These are phyloP conservation scores for Heterohyrax brucei DNA, from an alignment of 2,797 vertebrate species.

Conservation along the genomic window DNA sequence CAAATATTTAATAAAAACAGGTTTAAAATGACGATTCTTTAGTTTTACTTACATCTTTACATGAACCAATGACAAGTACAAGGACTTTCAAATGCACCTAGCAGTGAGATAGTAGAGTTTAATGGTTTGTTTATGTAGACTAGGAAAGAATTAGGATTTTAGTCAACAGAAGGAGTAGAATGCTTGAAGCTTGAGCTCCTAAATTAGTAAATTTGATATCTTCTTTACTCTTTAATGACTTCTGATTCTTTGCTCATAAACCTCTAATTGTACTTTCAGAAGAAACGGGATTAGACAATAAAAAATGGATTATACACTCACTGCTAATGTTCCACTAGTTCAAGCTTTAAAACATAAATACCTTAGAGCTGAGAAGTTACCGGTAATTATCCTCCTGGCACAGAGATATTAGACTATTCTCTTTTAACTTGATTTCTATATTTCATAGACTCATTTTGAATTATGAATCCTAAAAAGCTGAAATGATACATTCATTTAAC, in stretches of 20 bases:
- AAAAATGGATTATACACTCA: slow-evolving; percentile 83
- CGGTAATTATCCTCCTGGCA: slow-evolving; percentile 19
- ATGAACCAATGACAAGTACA: background rate
- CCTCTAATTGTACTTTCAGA: slow-evolving; percentile 86
- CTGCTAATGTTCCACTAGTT: slow-evolving; percentile 74
- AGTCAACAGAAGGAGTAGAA: slow-evolving; percentile 77
- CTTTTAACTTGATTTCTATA: slow-evolving; percentile 31
- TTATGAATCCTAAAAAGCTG: background rate
- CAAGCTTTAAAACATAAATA: slow-evolving; percentile 79
- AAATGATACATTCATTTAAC: slow-evolving; percentile 44
- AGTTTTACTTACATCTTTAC: slow-evolving; percentile 21
- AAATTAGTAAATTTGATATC: slow-evolving; percentile 82
- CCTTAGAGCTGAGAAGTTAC: slow-evolving; percentile 65
- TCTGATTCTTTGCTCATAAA: slow-evolving; percentile 85
- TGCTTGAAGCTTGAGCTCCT: slow-evolving; percentile 75
- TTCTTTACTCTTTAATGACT: slow-evolving; percentile 80
- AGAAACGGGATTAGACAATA: slow-evolving; percentile 80
- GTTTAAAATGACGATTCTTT: background rate
- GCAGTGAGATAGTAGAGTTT: slow-evolving; percentile 53
- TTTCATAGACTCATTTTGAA: slow-evolving; percentile 47
- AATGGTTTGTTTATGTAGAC: slow-evolving; percentile 65
- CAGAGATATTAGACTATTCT: slow-evolving; percentile 3
- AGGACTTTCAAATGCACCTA: slow-evolving; percentile 62
- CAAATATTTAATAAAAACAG: background rate
- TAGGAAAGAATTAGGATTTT: slow-evolving; percentile 79